Evolutionary conservation across 2,113 vertebrate species (phyloP), one percentile per base, ranked within the genome.

Genomic region (Muntiacus reevesi): DNA sequence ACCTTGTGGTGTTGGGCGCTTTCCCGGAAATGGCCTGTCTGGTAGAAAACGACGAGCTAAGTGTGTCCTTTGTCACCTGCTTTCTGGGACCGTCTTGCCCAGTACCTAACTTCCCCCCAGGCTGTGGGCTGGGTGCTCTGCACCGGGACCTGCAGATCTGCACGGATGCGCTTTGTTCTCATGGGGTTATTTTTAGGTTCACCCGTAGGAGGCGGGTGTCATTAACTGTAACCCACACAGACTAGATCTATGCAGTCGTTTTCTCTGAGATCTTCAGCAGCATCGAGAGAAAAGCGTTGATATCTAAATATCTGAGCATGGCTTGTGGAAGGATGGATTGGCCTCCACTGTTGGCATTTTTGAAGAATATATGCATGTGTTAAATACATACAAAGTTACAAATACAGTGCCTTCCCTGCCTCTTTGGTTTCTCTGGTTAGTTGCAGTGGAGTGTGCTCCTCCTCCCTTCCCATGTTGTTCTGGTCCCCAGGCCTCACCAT

Each of bases 151-250:
- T 86, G 43, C 93, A 28, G 1, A 6, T 25, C 45, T 91, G 43
- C 94, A 25, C 1, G 0, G 82, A 40, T 91, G 78, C 83, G 17
- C 5, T 64, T 95, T 90, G 40, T 96, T 97, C 91, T 97, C 91
- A 76, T 15, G 1, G 83, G 23, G 60, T 2, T 92, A 76, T 92
- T 95, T 96, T 97, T 95, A 97, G 84, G 87, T 76, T 87, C 74
- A 40, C 57, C 30, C 28, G 17, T 92, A 1, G 14, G 74, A 87
- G n/a, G 21, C 17, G 6, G 33, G 11, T 93, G 50, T 82, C 28
- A 62, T 87, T 86, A 86, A 86, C 91, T 92, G 89, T 95, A 67
- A 82, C 50, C 52, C 11, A n/a, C 33, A 60, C 50, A 60, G 30
- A 79, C 87, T 62, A 91, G 19, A 82, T 78, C 30, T 47, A 67